Evolutionary conservation across 1,140 invertebrate species (phyloP), one percentile per base, ranked within the genome.

Genomic region (Drosophila lacteicornis): DNA sequence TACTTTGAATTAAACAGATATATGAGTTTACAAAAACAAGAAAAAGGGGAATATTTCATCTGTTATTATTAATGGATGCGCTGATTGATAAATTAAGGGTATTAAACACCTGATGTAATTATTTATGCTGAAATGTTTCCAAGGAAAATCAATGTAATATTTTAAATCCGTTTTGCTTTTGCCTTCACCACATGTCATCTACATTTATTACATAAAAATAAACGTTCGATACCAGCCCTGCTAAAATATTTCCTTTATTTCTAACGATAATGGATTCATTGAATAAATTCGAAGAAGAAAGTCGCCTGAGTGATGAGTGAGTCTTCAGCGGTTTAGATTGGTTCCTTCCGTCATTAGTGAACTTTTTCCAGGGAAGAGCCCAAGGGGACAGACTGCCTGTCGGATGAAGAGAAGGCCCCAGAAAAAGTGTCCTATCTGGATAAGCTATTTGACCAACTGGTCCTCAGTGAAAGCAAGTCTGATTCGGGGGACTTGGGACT

Each of bases 151-250:
- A 33, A n/a, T 25, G 22, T 25, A 25, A 25, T 25, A 3, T 60
- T 25, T 1, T 15, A 9, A 19, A 57, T 19, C 13, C 8, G 25
- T 19, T 61, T 19, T 50, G 66, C 69, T 43, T 73, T 71, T 71
- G 4, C n/a, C 22, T 12, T 68, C 27, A 70, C 1, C 19, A 1
- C 11, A n/a, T 15, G 33, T 15, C n/a, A 42, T 4, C 13, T 13
- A 49, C 22, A 13, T 40, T 46, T 15, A 17, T 68, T 4, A 2
- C 36, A 17, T 11, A 27, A 13, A 60, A 9, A 22, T 4, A 42
- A 43, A 4, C 11, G n/a, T 51, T 38, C 5, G 1, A 17, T 7
- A 38, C n/a, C 3, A 17, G 12, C 2, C 4, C 12, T 53, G 1
- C 13, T 11, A 36, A 11, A 11, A 40, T 25, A 40, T 8, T 42